Percentiles rank a stretch among this genome's conserved stretches.
phyloP scores from a whole-genome alignment of 1,140 invertebrate species.

The Drosophila kepulauana region DNA sequence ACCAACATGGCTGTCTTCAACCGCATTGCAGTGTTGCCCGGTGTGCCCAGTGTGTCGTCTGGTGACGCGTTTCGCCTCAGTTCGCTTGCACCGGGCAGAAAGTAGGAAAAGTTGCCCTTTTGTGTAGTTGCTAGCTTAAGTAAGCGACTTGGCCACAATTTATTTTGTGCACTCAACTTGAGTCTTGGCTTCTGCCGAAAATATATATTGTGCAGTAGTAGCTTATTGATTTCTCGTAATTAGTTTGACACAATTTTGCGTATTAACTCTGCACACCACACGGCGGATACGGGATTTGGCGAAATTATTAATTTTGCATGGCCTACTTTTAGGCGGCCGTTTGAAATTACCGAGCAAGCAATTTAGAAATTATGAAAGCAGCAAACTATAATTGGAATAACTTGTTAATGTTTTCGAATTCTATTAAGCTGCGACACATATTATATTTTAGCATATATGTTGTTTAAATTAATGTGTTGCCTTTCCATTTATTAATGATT shows the following conservation, averaged over 20 bases:
- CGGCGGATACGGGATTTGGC: constrained; percentile 45
- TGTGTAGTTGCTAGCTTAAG: constrained; percentile 50
- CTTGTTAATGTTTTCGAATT: background rate
- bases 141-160: constrained; percentile 51
- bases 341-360: background rate
- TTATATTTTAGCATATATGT: background rate
- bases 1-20: constrained; percentile 29
- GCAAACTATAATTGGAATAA: background rate
- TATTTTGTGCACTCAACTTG: constrained; percentile 42
- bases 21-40: constrained; percentile 64
- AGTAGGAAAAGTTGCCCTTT: constrained; percentile 57
- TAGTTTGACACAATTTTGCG: constrained; percentile 54
- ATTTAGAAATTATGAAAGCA: background rate
- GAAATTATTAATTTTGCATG: background rate
- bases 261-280: background rate
- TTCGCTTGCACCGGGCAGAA: constrained; percentile 38
- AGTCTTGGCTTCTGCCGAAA: constrained; percentile 9
- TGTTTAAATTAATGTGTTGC: background rate
- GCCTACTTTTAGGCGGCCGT: constrained; percentile 49
- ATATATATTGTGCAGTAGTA: background rate
- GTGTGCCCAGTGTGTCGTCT: constrained; percentile 16
- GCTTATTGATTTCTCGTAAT: constrained; percentile 69
- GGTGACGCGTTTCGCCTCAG: constrained; percentile 32
- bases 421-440: background rate
- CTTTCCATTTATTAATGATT: constrained; percentile 12